phyloP scores from a whole-genome alignment of 2,888 invertebrate genomes.

The Xanthorhoe spadicearia region DNA sequence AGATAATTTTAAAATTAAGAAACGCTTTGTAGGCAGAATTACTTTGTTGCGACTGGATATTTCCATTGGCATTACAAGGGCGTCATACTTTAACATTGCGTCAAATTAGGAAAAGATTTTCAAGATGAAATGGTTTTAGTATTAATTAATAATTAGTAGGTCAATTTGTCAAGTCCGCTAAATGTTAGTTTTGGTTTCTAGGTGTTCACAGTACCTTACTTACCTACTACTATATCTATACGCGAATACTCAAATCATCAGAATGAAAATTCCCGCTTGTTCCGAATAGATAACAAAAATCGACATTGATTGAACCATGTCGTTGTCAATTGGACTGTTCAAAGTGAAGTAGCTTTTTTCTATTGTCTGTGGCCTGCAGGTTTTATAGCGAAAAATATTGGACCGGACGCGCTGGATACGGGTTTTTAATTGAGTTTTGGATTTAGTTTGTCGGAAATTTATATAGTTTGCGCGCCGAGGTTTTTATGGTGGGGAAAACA shows the following conservation, averaged over 20 bases:
- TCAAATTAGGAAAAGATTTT: too few species aligned
- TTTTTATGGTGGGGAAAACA: constrained; percentile 7
- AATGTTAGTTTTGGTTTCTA: too few species aligned
- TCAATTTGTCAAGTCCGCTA: too few species aligned
- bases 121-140: too few species aligned
- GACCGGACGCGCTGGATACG: constrained; percentile 24
- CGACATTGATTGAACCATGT: background rate
- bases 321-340: background rate
- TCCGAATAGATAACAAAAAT: background rate
- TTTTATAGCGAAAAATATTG: constrained; percentile 31
- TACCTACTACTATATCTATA: background rate
- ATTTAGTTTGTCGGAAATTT: constrained; percentile 22
- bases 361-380: constrained; percentile 13
- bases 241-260: background rate
- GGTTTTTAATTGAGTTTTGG: constrained; percentile 32
- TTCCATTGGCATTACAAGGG: too few species aligned
- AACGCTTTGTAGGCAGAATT: too few species aligned
- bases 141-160: too few species aligned
- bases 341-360: constrained; percentile 3
- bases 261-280: background rate
- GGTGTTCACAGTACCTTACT: too few species aligned
- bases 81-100: too few species aligned
- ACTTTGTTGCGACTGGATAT: too few species aligned
- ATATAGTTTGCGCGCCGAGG: constrained; percentile 15
- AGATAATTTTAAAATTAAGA: too few species aligned